phyloP scores from a whole-genome alignment of 2,797 vertebrate species.

The Molothrus aeneus region DNA sequence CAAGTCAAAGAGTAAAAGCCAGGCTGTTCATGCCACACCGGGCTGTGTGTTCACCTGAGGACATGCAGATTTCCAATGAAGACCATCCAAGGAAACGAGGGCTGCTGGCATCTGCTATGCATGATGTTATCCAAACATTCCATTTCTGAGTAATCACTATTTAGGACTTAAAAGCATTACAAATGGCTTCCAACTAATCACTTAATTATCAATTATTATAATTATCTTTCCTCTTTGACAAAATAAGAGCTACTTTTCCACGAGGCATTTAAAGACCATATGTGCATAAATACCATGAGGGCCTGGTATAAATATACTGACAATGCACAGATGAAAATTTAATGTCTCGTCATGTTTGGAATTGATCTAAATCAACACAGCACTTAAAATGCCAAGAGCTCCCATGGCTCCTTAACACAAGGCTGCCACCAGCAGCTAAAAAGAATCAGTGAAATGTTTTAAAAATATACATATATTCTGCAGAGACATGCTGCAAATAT shows the following conservation, averaged over 20 bases:
- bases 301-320: neutral
- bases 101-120: neutral
- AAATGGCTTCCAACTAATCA: neutral
- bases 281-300: constrained; percentile 9
- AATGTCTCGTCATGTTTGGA: neutral
- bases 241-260: neutral
- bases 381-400: constrained; percentile 10
- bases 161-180: neutral
- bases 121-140: neutral
- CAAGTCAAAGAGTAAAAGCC: neutral
- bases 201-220: neutral
- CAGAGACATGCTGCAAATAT: neutral
- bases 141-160: neutral
- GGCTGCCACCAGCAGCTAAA: neutral
- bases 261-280: neutral
- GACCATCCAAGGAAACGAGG: neutral
- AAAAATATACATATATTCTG: neutral
- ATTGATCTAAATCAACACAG: constrained; percentile 2
- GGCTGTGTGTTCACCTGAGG: neutral
- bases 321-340: neutral
- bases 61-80: neutral
- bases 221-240: neutral
- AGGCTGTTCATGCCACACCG: neutral
- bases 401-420: neutral
- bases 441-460: neutral